Evolutionary conservation across 2,113 vertebrate genomes (phyloP), one percentile per base, ranked within the genome.

Genomic region (Balaeniceps rex): DNA sequence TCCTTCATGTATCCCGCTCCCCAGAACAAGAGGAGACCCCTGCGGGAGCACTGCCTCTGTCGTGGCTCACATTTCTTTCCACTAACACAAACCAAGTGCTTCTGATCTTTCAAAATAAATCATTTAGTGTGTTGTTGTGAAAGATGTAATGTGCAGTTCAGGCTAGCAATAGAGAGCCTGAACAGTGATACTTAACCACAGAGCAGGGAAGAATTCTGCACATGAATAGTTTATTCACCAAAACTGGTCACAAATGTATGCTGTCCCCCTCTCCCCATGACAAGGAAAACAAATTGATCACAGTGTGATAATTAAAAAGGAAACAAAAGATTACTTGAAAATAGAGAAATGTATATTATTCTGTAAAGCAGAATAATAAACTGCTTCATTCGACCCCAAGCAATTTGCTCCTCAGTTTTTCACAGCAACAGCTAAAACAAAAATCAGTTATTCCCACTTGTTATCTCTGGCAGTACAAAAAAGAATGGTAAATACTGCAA

Each of bases 381-480:
- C 66, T 61, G 58, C 49, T 93, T 94, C 63, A 93, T 69, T 76
- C 6, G 0, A 79, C 40, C 34, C 49, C 40, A 82, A 83, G 78
- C 65, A 87, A 93, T 91, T 79, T 79, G 61, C 70, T 95, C 54
- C 65, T 58, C 34, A n/a, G 40, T 61, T 93, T 91, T 94, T 91
- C 70, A 83, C 63, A 96, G 82, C 63, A 80, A 63, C 66, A 85
- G 78, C 58, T 80, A 42, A 80, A 82, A 33, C 40, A 93, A 88
- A 96, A 96, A 83, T 28, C 46, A 83, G 76, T 92, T 95, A 95
- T 95, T 95, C 68, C 29, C 42, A 34, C 22, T 90, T 97, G 89
- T 94, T 94, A 87, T 83, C 94, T 66, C 94, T 95, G 96, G 95
- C 95, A 95, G 49, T n/a, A 87, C 83, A 94, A 94, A 84, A 94